Base-by-base conservation (phyloP, 1,140 invertebrate species). In the Habropoda laboriosa region DNA sequence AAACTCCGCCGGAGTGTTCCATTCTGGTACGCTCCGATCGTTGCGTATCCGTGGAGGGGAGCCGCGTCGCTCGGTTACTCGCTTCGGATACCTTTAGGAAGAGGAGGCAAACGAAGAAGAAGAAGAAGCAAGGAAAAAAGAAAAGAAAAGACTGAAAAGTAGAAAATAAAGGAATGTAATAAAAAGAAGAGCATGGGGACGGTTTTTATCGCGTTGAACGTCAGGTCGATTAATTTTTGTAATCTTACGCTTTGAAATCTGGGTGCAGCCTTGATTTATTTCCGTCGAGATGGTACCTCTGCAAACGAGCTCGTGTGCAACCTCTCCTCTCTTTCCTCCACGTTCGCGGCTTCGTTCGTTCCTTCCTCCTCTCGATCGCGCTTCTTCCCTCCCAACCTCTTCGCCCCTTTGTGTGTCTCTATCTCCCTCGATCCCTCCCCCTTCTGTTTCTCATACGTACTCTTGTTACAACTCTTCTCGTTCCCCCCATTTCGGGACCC, bases 191-290 rank as follows among this genome's bases (percentile, higher is more conserved):
- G 12, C 7, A 8, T 3, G 76, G 47, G 55, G 38, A 72, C 70
- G 80, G 45, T 75, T 86, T 86, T 86, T 86, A 86, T 86, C 85
- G 83, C 85, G 13, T 27, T 42, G 85, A 74, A 83, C 77, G 85
- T 86, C 85, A 71, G 64, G 85, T 86, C 85, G 85, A 86, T 86
- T 86, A 86, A 86, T 86, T 86, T 86, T 86, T 86, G 83, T 86
- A 86, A 86, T 86, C 85, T 86, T 80, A 79, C 80, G 77, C 85
- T 86, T 86, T 86, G 85, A 86, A 86, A 86, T 86, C 82, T 86
- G 85, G 83, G 84, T 72, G 87, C 86, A 85, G 86, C 79, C 87
- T 89, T 86, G 87, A 89, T 89, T 89, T 89, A 89, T 87, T 85
- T 81, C 73, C 64, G 53, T 73, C 68, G 64, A 87, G 86, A 87